phyloP scores from a whole-genome alignment of 2,888 invertebrate species.

The Philereme vetulata region DNA sequence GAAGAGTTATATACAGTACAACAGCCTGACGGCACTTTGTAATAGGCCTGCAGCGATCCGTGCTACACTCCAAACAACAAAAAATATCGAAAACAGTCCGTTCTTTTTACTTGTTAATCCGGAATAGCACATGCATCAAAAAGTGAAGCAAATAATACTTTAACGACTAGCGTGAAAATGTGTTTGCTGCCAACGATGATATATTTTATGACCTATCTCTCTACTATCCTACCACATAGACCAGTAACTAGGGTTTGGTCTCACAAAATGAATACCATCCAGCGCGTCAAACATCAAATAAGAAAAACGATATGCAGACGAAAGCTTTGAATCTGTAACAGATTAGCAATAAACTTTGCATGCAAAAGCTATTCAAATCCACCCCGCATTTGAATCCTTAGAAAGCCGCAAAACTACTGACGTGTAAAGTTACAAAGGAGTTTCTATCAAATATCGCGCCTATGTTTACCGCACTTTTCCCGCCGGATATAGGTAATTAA shows the following conservation, averaged over 20 bases:
- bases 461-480: constrained; percentile 43
- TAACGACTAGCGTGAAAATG: constrained; percentile 29
- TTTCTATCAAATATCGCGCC: constrained; percentile 17
- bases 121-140: constrained; percentile 33
- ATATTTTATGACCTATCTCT: constrained; percentile 23
- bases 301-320: constrained; percentile 6
- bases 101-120: constrained; percentile 33
- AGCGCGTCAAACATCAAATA: constrained; percentile 11
- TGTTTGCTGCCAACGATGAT: constrained; percentile 27
- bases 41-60: constrained; percentile 40
- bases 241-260: too few relatives aligned
- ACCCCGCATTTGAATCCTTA: constrained; percentile 28
- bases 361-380: constrained; percentile 31
- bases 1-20: constrained; percentile 41
- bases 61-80: constrained; percentile 31
- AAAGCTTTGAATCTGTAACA: constrained; percentile 29
- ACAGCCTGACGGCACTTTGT: constrained; percentile 44
- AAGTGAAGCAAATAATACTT: constrained; percentile 30
- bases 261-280: not conserved
- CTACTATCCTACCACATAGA: not conserved
- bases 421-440: constrained; percentile 35
- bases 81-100: constrained; percentile 35
- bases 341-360: constrained; percentile 32
- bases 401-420: constrained; percentile 27
- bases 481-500: constrained; percentile 46